Evolutionary conservation across 2,888 invertebrate species (phyloP).

Genomic region (Penaeus monodon): DNA sequence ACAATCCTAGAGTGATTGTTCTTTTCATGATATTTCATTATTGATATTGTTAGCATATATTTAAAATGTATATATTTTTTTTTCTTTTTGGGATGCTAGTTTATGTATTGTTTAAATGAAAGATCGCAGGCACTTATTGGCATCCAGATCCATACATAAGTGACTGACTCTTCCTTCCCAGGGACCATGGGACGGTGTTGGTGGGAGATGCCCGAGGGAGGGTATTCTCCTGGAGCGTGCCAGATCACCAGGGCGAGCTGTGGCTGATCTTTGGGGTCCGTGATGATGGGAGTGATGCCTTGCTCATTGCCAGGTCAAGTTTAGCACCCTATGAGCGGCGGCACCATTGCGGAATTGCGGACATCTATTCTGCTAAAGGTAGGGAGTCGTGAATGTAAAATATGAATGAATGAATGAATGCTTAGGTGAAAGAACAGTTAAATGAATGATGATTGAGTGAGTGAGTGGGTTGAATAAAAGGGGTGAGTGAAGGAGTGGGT

Average conservation of each 20-base stretch:
- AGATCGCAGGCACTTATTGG: neutral
- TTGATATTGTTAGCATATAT: neutral
- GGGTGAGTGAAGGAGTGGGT: too few relatives aligned
- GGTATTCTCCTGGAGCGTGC: conserved; percentile 96
- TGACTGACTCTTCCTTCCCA: conserved; percentile 68
- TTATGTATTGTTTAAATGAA: neutral
- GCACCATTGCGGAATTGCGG: conserved; percentile 98
- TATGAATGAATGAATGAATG: too few relatives aligned
- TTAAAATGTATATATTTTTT: neutral
- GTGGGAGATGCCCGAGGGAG: conserved; percentile 96
- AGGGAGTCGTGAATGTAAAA: conserved; percentile 37
- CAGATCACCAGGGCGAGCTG: conserved; percentile 80
- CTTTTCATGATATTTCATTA: too few relatives aligned
- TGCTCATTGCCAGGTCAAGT: conserved; percentile 87
- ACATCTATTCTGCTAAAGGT: conserved; percentile 95
- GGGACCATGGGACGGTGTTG: conserved; percentile 83
- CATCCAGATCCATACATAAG: too few relatives aligned
- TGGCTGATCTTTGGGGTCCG: conserved; percentile 97
- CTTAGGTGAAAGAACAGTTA: too few relatives aligned
- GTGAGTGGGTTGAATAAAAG: too few relatives aligned
- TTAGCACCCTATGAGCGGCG: conserved; percentile 93
- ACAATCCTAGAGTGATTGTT: too few relatives aligned
- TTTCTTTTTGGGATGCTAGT: neutral
- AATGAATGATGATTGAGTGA: too few relatives aligned
- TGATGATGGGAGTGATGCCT: conserved; percentile 92